These are phyloP conservation scores for Tethea ocularis DNA, from an alignment of 2,888 invertebrate species.

Conservation along the genomic window DNA sequence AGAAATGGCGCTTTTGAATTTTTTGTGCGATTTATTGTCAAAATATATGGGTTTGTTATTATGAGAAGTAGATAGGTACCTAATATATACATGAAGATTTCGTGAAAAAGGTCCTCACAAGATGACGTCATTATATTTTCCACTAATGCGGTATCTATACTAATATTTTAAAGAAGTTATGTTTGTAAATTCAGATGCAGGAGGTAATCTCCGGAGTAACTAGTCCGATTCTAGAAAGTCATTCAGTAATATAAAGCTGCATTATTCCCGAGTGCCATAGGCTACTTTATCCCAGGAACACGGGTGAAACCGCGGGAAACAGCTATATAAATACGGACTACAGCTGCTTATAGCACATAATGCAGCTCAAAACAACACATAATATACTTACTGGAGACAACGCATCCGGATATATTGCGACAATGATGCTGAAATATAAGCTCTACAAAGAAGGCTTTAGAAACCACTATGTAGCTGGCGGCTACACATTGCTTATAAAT, in stretches of 20 bases:
- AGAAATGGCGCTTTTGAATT: constrained; percentile 7
- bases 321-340: background rate
- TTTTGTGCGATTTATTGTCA: background rate
- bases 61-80: background rate
- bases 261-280: too few relatives aligned
- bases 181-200: too few relatives aligned
- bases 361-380: background rate
- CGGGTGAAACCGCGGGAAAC: too few relatives aligned
- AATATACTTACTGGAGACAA: background rate
- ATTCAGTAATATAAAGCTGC: too few relatives aligned
- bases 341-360: background rate
- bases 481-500: background rate
- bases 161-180: too few relatives aligned
- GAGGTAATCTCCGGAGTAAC: too few relatives aligned
- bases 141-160: too few relatives aligned
- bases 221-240: too few relatives aligned
- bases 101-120: too few relatives aligned
- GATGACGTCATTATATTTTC: too few relatives aligned
- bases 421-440: background rate
- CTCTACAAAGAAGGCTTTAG: background rate
- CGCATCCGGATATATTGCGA: background rate
- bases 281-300: too few relatives aligned
- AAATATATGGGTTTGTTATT: background rate
- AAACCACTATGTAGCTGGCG: background rate
- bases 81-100: too few relatives aligned